phyloP scores from a whole-genome alignment of 2,888 invertebrate species.

The Rutpela maculata region DNA sequence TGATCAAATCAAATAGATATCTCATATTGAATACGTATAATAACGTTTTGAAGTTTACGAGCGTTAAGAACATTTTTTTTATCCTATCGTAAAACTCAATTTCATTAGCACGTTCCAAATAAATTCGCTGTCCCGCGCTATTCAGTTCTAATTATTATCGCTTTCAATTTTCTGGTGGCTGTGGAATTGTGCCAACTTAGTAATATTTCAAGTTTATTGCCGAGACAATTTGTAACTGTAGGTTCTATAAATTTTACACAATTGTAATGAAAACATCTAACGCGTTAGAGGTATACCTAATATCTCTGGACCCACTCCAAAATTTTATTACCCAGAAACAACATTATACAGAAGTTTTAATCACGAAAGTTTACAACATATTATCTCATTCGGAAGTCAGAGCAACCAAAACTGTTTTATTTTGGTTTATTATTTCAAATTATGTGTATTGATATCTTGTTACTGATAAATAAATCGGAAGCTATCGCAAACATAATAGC shows the following conservation, averaged over 20 bases:
- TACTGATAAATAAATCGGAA: too few relatives aligned
- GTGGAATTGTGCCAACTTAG: conserved; percentile 34
- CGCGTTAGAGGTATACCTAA: conserved; percentile 37
- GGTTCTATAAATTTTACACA: conserved; percentile 37
- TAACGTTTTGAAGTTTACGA: too few relatives aligned
- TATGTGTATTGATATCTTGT: not conserved
- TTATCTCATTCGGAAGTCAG: conserved; percentile 10
- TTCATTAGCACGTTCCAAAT: conserved; percentile 22
- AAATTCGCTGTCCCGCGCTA: conserved; percentile 18
- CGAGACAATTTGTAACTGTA: conserved; percentile 42
- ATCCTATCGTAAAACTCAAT: conserved; percentile 7
- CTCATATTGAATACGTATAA: too few relatives aligned
- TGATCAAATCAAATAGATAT: too few relatives aligned
- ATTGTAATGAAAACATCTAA: conserved; percentile 45
- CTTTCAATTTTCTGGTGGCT: conserved; percentile 32
- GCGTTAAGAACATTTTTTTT: too few relatives aligned
- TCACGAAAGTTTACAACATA: conserved; percentile 8
- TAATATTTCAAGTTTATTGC: conserved; percentile 43
- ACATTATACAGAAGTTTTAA: conserved; percentile 37
- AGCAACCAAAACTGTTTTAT: not conserved
- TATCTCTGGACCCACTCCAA: conserved; percentile 37
- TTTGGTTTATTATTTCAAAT: not conserved
- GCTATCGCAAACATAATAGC: too few relatives aligned
- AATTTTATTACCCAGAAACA: conserved; percentile 38
- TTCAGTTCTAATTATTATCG: conserved; percentile 35